phyloP scores from a whole-genome alignment of 2,797 vertebrate species.

The Ctenosaura bakeri region DNA sequence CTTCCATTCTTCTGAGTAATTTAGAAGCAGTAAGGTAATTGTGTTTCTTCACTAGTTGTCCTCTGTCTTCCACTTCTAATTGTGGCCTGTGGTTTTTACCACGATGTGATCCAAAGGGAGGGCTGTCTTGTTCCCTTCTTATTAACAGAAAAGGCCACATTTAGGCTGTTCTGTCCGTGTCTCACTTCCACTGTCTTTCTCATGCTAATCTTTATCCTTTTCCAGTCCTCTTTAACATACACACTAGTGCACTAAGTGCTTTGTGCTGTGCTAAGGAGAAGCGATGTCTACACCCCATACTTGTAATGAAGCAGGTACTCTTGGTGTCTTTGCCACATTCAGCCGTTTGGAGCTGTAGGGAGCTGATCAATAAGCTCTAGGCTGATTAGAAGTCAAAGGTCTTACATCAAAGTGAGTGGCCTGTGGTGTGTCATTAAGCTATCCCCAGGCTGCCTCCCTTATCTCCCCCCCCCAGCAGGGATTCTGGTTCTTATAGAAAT shows the following conservation, averaged over 20 bases:
- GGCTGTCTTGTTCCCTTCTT: background rate
- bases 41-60: background rate
- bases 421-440: fast-evolving
- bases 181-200: background rate
- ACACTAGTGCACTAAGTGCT: fast-evolving
- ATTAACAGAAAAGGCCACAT: background rate
- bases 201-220: background rate
- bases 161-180: fast-evolving
- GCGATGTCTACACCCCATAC: fast-evolving
- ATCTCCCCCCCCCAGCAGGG: background rate
- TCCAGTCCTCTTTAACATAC: fast-evolving
- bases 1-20: background rate
- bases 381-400: background rate
- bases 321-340: fast-evolving
- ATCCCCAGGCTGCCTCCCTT: background rate
- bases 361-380: constrained; percentile 8
- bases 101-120: background rate
- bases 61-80: background rate
- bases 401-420: constrained; percentile 32
- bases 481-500: background rate
- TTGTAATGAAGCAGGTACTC: fast-evolving
- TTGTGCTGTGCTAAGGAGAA: background rate
- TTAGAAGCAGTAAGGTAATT: background rate
- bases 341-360: fast-evolving
- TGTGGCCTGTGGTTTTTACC: background rate